phyloP scores from a whole-genome alignment of 2,888 invertebrate genomes.

The Apodemia mormo region DNA sequence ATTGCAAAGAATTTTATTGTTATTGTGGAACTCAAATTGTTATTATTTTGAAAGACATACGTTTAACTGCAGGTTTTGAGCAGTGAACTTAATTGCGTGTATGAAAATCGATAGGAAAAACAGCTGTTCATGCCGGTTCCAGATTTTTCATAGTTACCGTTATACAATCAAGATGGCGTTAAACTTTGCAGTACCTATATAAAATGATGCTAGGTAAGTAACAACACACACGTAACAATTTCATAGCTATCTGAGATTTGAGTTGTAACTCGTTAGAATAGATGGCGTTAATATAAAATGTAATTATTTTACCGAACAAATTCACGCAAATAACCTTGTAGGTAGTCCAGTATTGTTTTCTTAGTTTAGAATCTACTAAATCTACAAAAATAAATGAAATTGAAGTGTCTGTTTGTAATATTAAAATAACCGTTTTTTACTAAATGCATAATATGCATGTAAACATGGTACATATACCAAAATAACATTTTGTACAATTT shows the following conservation, averaged over 20 bases:
- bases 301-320: too few relatives aligned
- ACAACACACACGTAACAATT: not conserved
- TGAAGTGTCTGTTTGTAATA: too few relatives aligned
- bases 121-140: conserved; percentile 56
- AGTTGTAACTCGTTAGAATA: conserved; percentile 29
- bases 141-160: not conserved
- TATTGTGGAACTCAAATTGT: not conserved
- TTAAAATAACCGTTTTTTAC: too few relatives aligned
- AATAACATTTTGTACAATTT: too few relatives aligned
- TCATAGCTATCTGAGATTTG: not conserved
- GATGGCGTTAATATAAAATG: conserved; percentile 46
- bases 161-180: conserved; percentile 19
- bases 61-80: conserved; percentile 38
- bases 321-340: too few relatives aligned
- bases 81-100: conserved; percentile 61
- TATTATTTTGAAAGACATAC: conserved; percentile 5
- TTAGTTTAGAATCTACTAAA: too few relatives aligned
- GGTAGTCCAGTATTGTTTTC: too few relatives aligned
- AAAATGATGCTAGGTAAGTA: not conserved
- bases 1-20: not conserved
- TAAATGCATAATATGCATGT: too few relatives aligned
- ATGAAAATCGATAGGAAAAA: conserved; percentile 64
- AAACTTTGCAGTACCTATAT: not conserved
- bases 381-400: too few relatives aligned
- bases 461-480: too few relatives aligned